These are phyloP conservation scores for Lasioglossum baleicum DNA, from an alignment of 1,140 invertebrate species.

Conservation along the genomic window DNA sequence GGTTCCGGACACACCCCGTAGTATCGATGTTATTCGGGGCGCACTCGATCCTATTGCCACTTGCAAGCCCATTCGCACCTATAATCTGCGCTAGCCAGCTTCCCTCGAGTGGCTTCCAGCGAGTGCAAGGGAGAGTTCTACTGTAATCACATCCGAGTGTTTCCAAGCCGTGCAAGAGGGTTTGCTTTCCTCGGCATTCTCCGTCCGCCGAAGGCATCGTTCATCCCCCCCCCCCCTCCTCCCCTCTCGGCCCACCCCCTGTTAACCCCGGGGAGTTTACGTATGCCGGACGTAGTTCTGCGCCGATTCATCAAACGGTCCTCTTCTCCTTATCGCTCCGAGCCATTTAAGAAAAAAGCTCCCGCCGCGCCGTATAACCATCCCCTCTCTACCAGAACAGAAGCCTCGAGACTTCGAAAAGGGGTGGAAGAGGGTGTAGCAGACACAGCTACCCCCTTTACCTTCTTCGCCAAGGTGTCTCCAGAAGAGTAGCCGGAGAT, in stretches of 20 bases:
- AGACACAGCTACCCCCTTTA: background rate
- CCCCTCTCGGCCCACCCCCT: background rate
- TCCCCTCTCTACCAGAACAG: background rate
- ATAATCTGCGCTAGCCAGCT: background rate
- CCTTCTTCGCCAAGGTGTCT: conserved; percentile 30
- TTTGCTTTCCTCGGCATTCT: conserved; percentile 45
- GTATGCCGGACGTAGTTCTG: conserved; percentile 64
- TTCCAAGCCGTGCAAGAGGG: conserved; percentile 11
- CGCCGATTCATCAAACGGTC: conserved; percentile 66
- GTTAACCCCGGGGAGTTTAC: conserved; percentile 45
- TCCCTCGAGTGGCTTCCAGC: background rate
- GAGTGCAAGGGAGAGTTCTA: conserved; percentile 1
- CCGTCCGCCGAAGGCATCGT: conserved; percentile 43
- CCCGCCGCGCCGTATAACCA: background rate
- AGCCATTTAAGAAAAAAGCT: conserved; percentile 52
- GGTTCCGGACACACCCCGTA: too few species aligned
- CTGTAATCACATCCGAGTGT: conserved; percentile 42
- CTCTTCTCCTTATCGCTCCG: conserved; percentile 37
- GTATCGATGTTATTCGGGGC: background rate
- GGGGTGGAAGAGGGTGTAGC: too few species aligned
- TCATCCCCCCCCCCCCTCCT: conserved; percentile 32
- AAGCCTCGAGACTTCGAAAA: background rate
- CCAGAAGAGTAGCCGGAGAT: conserved; percentile 60
- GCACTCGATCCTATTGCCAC: background rate
- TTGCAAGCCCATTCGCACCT: background rate